These are phyloP conservation scores for Zaprionus camerounensis DNA, from an alignment of 1,140 invertebrate species.

Conservation along the genomic window DNA sequence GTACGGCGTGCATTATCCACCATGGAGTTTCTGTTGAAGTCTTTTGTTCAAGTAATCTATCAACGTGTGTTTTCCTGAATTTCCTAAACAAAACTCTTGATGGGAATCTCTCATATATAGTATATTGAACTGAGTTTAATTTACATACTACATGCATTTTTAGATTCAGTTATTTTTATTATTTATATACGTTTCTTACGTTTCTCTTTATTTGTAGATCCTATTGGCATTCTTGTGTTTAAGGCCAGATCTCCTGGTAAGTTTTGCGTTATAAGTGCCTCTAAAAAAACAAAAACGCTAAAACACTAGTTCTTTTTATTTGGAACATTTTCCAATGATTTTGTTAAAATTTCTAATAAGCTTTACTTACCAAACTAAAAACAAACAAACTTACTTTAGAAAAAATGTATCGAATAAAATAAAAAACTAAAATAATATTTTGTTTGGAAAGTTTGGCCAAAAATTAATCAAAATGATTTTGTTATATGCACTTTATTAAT, in stretches of 20 bases:
- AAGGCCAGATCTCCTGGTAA: conserved; percentile 89
- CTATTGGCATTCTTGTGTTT: conserved; percentile 89
- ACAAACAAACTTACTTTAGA: conserved; percentile 14
- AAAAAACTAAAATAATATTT: conserved; percentile 6
- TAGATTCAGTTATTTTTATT: conserved; percentile 71
- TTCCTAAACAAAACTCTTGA: conserved; percentile 4
- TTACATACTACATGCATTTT: conserved; percentile 40
- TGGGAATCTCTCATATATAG: neutral
- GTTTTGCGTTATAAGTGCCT: conserved; percentile 82
- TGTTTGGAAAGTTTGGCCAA: conserved; percentile 17
- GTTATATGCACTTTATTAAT: conserved; percentile 29
- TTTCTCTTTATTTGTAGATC: conserved; percentile 86
- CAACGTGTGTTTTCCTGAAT: conserved; percentile 14
- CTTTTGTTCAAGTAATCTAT: conserved; percentile 57
- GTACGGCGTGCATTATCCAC: conserved; percentile 43
- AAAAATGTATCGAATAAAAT: neutral
- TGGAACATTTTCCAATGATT: neutral
- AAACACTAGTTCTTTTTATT: conserved; percentile 19
- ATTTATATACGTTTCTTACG: conserved; percentile 81
- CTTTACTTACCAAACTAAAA: conserved; percentile 49
- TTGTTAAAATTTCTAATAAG: conserved; percentile 28
- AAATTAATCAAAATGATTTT: conserved; percentile 3
- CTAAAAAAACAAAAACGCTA: conserved; percentile 38
- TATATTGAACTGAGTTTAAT: conserved; percentile 7
- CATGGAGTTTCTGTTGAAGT: conserved; percentile 55